Evolutionary conservation across 2,113 vertebrate species (phyloP), one percentile per base, ranked within the genome.

Genomic region (Salvelinus alpinus): DNA sequence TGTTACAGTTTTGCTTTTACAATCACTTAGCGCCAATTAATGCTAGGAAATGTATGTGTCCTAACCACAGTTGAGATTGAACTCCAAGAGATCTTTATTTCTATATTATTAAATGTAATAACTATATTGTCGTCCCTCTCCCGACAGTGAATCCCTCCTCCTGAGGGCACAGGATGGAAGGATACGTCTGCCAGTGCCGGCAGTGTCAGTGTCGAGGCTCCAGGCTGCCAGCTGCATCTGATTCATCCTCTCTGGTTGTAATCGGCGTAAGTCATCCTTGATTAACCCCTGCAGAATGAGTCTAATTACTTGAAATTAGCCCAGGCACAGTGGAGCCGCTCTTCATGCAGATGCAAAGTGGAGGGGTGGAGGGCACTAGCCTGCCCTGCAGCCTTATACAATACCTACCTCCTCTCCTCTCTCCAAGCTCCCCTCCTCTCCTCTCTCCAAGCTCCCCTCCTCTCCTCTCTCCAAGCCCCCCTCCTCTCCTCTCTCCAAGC

Each of bases 261-360:
- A 89, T 86, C 85, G 85, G 83, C n/a, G 86, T 76, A 87, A 92
- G 86, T 91, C 90, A 87, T 86, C 87, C 89, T 87, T 88, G 88
- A 92, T 92, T 90, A 91, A 88, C 89, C 88, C 86, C 82, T 83
- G 71, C 88, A 88, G 90, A 90, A 90, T 91, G 88, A 87, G 86
- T 87, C 87, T 90, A 92, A 94, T 92, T 92, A 91, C 77, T 88
- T 85, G 85, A 90, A 92, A 92, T 94, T 92, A 92, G 89, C 86
- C 72, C 0, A 62, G 68, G 84, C 84, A 78, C 85, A 88, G 81
- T 64, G 78, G 51, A 88, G 78, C 77, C 62, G 3, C 86, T 89
- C 87, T 88, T 80, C 82, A 84, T 83, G 86, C 85, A 84, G 83
- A 74, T 54, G 51, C 51, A 18, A 54, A 54, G 51, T 54, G 76